A percentile compares a stretch with the other conserved stretches of the same genome.
These are phyloP conservation scores for Caenorhabditis briggsae DNA, from an alignment of 1,140 invertebrate species.

Conservation along the genomic window DNA sequence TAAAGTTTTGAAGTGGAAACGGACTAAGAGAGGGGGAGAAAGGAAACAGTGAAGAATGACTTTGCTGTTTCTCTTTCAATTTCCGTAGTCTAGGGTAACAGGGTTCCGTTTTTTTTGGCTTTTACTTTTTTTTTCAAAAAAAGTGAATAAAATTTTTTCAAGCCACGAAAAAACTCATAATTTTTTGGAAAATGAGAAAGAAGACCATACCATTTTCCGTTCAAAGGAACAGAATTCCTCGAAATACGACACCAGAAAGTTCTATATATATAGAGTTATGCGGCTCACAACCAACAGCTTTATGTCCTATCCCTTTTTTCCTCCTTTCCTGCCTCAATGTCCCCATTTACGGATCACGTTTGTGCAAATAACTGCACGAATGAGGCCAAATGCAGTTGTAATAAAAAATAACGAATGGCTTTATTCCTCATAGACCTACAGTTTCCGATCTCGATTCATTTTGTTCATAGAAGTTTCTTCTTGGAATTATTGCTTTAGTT, in stretches of 20 bases:
- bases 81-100: conserved; percentile 24
- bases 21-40: background rate
- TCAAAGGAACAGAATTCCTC: background rate
- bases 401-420: background rate
- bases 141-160: background rate
- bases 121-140: background rate
- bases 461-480: background rate
- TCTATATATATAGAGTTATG: background rate
- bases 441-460: background rate
- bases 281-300: background rate
- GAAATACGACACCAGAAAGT: conserved; percentile 40
- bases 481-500: conserved; percentile 4
- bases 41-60: background rate
- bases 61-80: conserved; percentile 25
- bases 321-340: background rate
- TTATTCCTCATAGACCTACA: background rate
- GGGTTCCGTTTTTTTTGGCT: background rate
- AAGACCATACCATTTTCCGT: background rate
- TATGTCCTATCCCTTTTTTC: background rate
- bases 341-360: conserved; percentile 29
- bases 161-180: too few relatives aligned
- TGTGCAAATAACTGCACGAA: conserved; percentile 38
- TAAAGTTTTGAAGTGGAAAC: conserved; percentile 48
- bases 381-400: background rate
- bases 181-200: too few relatives aligned